Conservation (phyloP, 2,113 vertebrate genomes). For the Spheniscus mendiculus region DNA sequence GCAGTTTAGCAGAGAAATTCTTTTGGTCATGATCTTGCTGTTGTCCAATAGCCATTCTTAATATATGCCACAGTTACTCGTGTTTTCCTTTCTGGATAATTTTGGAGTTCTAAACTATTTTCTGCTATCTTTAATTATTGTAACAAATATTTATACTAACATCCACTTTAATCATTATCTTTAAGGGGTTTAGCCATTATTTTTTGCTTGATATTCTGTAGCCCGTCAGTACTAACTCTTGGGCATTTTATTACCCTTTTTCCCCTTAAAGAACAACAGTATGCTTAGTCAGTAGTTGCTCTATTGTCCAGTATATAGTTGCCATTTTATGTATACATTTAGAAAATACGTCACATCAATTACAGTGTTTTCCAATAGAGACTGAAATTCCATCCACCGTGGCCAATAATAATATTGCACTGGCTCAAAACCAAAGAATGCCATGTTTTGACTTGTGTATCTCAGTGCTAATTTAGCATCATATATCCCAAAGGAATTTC, state of each 20-base stretch:
- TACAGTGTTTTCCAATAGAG: conserved; percentile 65
- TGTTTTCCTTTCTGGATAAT: neutral
- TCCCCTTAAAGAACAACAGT: neutral
- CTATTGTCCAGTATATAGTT: neutral
- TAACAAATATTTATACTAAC: neutral
- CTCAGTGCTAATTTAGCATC: conserved; percentile 65
- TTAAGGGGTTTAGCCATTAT: neutral
- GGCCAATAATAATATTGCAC: conserved; percentile 76
- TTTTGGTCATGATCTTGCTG: neutral
- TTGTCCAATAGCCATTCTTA: neutral
- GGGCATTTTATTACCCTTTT: neutral
- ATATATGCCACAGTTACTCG: neutral
- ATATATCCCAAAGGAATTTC: conserved; percentile 56
- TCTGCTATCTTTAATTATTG: neutral
- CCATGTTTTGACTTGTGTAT: conserved; percentile 71
- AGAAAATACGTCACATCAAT: conserved; percentile 53
- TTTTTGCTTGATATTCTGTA: neutral
- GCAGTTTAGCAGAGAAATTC: neutral
- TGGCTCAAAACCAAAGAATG: conserved; percentile 71
- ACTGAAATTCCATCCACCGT: conserved; percentile 63
- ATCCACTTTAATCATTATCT: neutral
- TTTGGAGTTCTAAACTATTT: neutral
- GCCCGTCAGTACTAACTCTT: neutral
- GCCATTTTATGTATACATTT: conserved; percentile 23
- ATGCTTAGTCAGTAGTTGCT: neutral